Percentiles rank a stretch among this genome's conserved stretches.
Conservation (phyloP, 2,888 invertebrate species). For the Artemia sinica region DNA sequence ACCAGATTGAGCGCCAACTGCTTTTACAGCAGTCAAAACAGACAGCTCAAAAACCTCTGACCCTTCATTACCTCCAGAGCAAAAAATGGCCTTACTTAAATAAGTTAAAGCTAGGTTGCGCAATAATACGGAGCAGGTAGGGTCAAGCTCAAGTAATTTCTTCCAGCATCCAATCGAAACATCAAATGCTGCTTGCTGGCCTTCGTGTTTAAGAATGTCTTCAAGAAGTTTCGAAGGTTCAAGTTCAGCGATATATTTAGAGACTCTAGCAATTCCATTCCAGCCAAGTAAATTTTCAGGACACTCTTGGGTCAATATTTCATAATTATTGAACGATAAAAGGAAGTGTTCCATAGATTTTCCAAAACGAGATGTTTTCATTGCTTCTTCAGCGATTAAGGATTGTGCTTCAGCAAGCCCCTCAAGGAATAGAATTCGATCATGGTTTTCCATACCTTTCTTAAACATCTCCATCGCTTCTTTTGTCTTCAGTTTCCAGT, state of each 20-base stretch:
- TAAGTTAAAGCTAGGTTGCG: background rate
- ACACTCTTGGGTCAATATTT: too few species aligned
- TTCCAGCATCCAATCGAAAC: background rate
- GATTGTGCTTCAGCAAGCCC: constrained; percentile 9
- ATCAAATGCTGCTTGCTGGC: background rate
- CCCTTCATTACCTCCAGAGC: too few species aligned
- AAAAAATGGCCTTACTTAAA: background rate
- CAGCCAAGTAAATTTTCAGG: too few species aligned
- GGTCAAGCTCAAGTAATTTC: background rate
- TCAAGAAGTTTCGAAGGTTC: background rate
- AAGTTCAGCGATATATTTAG: background rate
- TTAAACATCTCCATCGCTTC: background rate
- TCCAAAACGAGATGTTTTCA: background rate
- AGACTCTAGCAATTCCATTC: background rate
- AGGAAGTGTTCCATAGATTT: too few species aligned
- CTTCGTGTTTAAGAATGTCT: background rate
- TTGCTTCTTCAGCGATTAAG: background rate
- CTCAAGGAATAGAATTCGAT: background rate
- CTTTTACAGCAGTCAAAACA: too few species aligned
- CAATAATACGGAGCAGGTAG: background rate
- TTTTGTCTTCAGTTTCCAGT: background rate
- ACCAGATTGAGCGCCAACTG: too few species aligned
- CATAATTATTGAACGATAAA: too few species aligned
- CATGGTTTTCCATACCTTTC: background rate
- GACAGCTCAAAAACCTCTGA: too few species aligned